These are phyloP conservation scores for Machimus atricapillus DNA, from an alignment of 2,888 invertebrate genomes.

Conservation along the genomic window DNA sequence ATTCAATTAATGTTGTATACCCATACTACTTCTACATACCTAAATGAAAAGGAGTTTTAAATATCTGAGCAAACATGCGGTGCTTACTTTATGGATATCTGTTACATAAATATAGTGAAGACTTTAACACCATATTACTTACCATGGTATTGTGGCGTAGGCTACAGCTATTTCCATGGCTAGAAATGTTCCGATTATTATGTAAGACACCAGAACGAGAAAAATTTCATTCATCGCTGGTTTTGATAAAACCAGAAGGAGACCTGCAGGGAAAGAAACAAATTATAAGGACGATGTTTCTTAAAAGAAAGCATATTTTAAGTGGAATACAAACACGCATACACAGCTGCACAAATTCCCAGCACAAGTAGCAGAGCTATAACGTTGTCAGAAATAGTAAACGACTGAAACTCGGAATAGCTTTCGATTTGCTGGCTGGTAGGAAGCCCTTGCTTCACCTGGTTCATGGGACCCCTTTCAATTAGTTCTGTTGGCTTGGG, in stretches of 20 bases:
- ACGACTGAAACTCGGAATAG: conserved; percentile 47
- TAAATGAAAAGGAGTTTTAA: neutral
- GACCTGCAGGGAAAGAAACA: conserved; percentile 60
- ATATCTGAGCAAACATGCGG: neutral
- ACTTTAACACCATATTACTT: conserved; percentile 44
- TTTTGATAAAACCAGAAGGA: conserved; percentile 77
- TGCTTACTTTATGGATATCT: neutral
- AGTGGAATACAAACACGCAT: conserved; percentile 64
- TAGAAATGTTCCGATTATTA: conserved; percentile 79
- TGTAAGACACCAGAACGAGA: conserved; percentile 82
- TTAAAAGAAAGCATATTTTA: neutral
- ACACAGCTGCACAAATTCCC: conserved; percentile 64
- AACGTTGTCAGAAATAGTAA: conserved; percentile 60
- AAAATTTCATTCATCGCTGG: conserved; percentile 90
- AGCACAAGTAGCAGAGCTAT: conserved; percentile 60
- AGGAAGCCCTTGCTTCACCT: neutral
- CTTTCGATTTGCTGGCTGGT: neutral
- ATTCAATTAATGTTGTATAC: too few relatives aligned
- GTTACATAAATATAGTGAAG: neutral
- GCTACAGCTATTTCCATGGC: conserved; percentile 71
- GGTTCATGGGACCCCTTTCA: neutral
- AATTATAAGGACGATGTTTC: neutral
- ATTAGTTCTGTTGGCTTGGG: neutral
- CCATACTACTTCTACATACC: too few relatives aligned
- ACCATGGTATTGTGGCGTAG: conserved; percentile 64